Base-by-base conservation (phyloP, 1,140 invertebrate genomes). In the Chrysomallon squamiferum region DNA sequence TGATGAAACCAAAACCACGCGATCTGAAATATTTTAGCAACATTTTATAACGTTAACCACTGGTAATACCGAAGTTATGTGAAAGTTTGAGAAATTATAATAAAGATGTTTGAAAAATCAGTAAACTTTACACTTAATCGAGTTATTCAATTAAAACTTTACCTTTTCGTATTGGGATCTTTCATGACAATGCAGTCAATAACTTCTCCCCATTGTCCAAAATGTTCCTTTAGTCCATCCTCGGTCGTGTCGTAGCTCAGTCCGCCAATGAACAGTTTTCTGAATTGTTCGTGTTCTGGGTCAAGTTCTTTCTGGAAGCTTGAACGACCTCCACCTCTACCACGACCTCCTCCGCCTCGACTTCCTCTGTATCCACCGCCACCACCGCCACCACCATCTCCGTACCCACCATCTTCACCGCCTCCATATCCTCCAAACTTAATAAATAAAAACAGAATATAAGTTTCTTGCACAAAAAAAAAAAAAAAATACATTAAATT, bases 171-270 rank as follows among this genome's bases (percentile, higher is more conserved):
- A 73, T 93, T 91, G 0, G 95, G 93, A 86, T 99, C 97, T 76
- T 95, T 95, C 96, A 99, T 98, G 0, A 99, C 96, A 22, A 99
- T 95, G 30, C 96, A 95, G 87, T 99, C 97, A 0, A 96, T 93
- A 70, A 99, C 95, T 81, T 96, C 95, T 32, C 97, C 97, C 93
- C 93, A 99, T 89, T 97, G 91, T 78, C 93, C 92, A 87, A 98
- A 99, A 87, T 97, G 95, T 66, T 91, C 91, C 78, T 96, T 96
- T 2, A 99, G 84, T 18, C 92, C 93, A 38, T 96, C 93, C 83
- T 99, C 96, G 20, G 93, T 96, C 25, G 97, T 99, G 78, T 93
- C 91, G 78, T 96, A 96, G 77, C 96, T 95, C 22, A 99, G 87
- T 5, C 97, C 97, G 38, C 97, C 97, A 81, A 80, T 77, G 57